phyloP scores from a whole-genome alignment of 2,113 vertebrate species.

The Miniopterus natalensis region DNA sequence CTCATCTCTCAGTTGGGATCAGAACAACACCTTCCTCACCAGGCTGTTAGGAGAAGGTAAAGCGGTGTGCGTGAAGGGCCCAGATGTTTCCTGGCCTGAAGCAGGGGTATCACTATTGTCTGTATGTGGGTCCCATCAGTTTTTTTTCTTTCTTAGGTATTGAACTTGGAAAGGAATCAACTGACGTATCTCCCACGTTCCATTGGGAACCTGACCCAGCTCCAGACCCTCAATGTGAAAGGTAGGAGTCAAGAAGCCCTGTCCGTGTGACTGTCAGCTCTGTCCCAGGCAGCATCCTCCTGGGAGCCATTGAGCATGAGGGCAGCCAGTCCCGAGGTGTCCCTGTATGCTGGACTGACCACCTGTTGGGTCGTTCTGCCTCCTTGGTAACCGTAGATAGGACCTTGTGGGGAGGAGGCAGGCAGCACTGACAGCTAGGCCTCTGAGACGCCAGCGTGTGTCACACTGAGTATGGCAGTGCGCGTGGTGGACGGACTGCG shows the following conservation, averaged over 20 bases:
- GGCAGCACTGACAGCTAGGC: accelerated
- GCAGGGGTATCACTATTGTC: background rate
- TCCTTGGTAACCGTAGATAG: background rate
- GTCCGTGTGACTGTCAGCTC: background rate
- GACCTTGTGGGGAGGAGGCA: background rate
- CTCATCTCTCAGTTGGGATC: background rate
- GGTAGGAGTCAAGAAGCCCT: constrained; percentile 84
- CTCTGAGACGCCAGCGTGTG: background rate
- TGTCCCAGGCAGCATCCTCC: accelerated
- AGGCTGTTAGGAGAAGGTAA: background rate
- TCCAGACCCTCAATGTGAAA: constrained; percentile 95
- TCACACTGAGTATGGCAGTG: accelerated
- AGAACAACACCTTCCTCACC: background rate
- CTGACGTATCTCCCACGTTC: constrained; percentile 92
- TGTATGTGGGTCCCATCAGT: background rate
- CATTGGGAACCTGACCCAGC: constrained; percentile 90
- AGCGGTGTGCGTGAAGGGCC: background rate
- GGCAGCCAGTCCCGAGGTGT: background rate
- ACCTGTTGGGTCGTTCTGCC: background rate
- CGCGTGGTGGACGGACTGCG: background rate
- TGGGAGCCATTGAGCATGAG: background rate
- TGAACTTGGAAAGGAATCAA: constrained; percentile 95
- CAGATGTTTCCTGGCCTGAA: accelerated
- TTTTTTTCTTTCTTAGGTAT: constrained; percentile 89
- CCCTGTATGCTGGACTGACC: background rate